A percentile compares a stretch with the other conserved stretches of the same genome.
Conservation (phyloP, 2,797 vertebrate genomes). For the Notoglanidium macrostoma region DNA sequence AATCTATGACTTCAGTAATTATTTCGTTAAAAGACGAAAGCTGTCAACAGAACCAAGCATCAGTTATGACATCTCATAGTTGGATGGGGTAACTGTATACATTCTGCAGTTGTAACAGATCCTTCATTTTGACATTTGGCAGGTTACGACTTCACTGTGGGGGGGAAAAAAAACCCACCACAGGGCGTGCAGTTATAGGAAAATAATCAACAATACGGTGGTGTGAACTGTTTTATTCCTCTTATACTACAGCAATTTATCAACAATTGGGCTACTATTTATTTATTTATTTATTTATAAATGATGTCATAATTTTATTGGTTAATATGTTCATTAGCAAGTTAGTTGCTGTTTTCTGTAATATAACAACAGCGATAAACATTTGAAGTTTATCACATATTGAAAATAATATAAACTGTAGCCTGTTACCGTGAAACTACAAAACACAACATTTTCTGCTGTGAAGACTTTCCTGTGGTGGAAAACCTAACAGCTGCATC, state of each 20-base stretch:
- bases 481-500: background rate
- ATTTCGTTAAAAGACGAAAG: background rate
- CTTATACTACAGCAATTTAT: background rate
- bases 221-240: background rate
- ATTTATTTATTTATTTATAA: background rate
- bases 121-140: slow-evolving; percentile 16
- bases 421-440: background rate
- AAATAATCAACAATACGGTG: background rate
- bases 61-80: slow-evolving; percentile 3
- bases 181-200: background rate
- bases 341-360: background rate
- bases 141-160: background rate
- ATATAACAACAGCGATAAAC: background rate
- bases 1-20: background rate
- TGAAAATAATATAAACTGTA: background rate
- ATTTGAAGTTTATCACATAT: background rate
- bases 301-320: background rate
- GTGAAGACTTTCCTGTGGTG: background rate
- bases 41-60: background rate
- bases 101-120: background rate
- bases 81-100: background rate
- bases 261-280: background rate
- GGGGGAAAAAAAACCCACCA: background rate
- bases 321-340: background rate
- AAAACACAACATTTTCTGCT: background rate